These are phyloP conservation scores for Lepidurus apus DNA, from an alignment of 1,140 invertebrate species.

Conservation along the genomic window DNA sequence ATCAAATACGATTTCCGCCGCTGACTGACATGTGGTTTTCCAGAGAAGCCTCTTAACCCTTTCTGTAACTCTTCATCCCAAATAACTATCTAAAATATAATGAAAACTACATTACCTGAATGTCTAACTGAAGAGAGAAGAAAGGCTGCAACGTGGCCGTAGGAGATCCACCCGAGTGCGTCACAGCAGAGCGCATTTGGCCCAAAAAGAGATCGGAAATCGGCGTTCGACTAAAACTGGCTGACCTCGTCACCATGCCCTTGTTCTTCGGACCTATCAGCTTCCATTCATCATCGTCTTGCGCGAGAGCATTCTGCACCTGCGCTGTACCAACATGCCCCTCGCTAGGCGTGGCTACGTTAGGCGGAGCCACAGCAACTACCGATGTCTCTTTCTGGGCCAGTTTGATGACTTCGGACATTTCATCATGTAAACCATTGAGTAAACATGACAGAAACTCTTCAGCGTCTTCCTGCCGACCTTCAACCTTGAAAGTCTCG, in stretches of 20 bases:
- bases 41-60: neutral
- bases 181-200: slow-evolving; percentile 74
- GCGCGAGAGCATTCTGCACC: slow-evolving; percentile 39
- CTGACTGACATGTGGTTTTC: slow-evolving; percentile 25
- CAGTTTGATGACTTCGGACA: slow-evolving; percentile 65
- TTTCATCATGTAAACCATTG: slow-evolving; percentile 92
- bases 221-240: slow-evolving; percentile 75
- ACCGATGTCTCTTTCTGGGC: neutral
- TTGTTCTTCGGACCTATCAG: slow-evolving; percentile 82
- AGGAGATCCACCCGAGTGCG: slow-evolving; percentile 64
- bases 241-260: slow-evolving; percentile 72
- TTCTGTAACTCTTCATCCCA: too few relatives aligned
- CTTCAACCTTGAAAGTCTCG: slow-evolving; percentile 63
- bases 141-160: slow-evolving; percentile 79
- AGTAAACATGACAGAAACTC: slow-evolving; percentile 87
- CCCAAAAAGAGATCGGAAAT: slow-evolving; percentile 88
- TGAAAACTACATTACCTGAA: slow-evolving; percentile 62
- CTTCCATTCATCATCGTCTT: slow-evolving; percentile 51
- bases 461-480: slow-evolving; percentile 89
- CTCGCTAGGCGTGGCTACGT: neutral
- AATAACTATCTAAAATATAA: slow-evolving; percentile 15
- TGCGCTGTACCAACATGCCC: slow-evolving; percentile 49
- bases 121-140: slow-evolving; percentile 87
- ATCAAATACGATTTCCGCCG: slow-evolving; percentile 3
- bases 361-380: neutral